Base-by-base conservation (phyloP, 2,888 invertebrate genomes). In the Malacosoma neustria region DNA sequence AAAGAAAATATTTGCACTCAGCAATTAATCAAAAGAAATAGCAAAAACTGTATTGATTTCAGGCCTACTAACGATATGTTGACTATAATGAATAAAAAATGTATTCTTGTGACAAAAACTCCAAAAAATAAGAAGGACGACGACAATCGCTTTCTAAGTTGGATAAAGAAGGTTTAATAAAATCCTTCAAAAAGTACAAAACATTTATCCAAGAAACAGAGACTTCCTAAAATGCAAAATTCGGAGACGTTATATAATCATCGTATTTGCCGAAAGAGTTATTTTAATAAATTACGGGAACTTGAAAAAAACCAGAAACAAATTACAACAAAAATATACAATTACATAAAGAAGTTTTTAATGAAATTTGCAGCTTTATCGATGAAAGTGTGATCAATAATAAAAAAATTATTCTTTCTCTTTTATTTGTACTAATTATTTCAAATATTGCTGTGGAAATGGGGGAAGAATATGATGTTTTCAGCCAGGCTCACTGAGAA, bases 91-190 rank as follows among this genome's bases (percentile, higher is more conserved):
- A 32, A 15, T 4, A 15, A 15, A 15, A 15, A 15, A 4, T 15
- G 15, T 15, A 15, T 15, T 15, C 5, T 15, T 15, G 15, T 15
- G 15, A 15, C 15, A 15, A 15, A 15, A 15, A 15, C 15, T 13
- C 14, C 14, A 33, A 33, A 14, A 33, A 33, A 33, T 14, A 33
- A 11, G 14, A 33, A 33, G 33, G 33, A 33, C 33, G 14, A 33
- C 33, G 33, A 14, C 33, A 33, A 33, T 14, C 33, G 33, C 33
- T 33, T 33, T 11, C 33, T 33, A 14, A 33, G 14, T 33, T 35
- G 30, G 35, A 35, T 35, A 35, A 35, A 35, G 35, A 35, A 29
- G n/a, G 35, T 35, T 35, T 35, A 35, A 35, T 35, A 13, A 35
- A 35, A 35, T 35, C 35, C 13, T 35, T 35, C 29, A 30, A 35